A percentile compares a stretch with the other conserved stretches of the same genome.
phyloP scores from a whole-genome alignment of 1,140 invertebrate genomes.

The Drosophila pseudoananassae region DNA sequence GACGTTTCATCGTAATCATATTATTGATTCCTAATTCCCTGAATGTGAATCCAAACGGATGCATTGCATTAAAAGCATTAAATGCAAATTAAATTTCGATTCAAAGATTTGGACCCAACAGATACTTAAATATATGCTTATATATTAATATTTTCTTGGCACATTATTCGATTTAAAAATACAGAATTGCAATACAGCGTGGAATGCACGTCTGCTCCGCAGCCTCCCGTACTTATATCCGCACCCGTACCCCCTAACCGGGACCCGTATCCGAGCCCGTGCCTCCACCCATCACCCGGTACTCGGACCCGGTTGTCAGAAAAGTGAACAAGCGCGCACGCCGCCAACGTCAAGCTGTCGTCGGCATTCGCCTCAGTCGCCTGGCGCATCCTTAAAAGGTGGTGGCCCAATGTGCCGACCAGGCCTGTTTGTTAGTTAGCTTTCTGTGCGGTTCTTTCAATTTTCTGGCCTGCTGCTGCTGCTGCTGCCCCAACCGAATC shows the following conservation, averaged over 20 bases:
- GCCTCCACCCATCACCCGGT: slow-evolving; percentile 10
- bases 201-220: slow-evolving; percentile 62
- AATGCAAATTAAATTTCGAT: slow-evolving; percentile 39
- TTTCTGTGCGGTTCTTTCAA: slow-evolving; percentile 25
- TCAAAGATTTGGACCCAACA: slow-evolving; percentile 4
- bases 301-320: slow-evolving; percentile 73
- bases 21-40: background rate
- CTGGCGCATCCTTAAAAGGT: slow-evolving; percentile 79
- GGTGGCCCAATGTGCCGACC: slow-evolving; percentile 58
- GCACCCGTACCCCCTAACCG: slow-evolving; percentile 8
- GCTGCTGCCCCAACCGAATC: slow-evolving; percentile 28
- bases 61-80: slow-evolving; percentile 22
- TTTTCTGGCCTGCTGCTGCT: slow-evolving; percentile 15
- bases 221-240: slow-evolving; percentile 2
- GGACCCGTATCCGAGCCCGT: slow-evolving; percentile 12
- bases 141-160: slow-evolving; percentile 72
- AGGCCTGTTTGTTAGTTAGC: slow-evolving; percentile 23
- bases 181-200: slow-evolving; percentile 72
- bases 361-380: slow-evolving; percentile 58
- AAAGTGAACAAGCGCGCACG: slow-evolving; percentile 55
- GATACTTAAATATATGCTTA: slow-evolving; percentile 38
- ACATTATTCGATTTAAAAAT: slow-evolving; percentile 83
- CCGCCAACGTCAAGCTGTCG: slow-evolving; percentile 68
- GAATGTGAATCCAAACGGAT: background rate
- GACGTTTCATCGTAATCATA: background rate